Base-by-base conservation (phyloP, 2,888 invertebrate species). In the Zeuzera pyrina region DNA sequence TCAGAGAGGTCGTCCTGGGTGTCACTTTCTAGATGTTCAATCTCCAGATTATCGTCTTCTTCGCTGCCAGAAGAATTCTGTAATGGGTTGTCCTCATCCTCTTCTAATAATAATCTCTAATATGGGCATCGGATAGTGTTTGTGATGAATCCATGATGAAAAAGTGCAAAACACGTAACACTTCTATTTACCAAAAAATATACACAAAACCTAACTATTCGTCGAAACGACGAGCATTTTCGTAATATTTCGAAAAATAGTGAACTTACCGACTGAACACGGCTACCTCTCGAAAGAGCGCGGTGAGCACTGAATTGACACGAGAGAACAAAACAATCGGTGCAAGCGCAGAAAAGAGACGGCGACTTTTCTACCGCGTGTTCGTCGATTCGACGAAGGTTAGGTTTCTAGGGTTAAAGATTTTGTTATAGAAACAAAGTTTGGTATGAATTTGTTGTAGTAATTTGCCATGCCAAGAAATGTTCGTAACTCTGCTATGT, bases 41-140 rank as follows among this genome's bases (percentile, higher is more conserved):
- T 38, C 31, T 21, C 37, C 33, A 47, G 15, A 37, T 47, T 35
- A 36, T 43, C 42, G 33, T 48, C 41, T n/a, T 23, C 29, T 31
- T 46, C 43, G 39, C 44, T 47, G 35, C 39, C 30, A 35, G 39
- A n/a, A n/a, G n/a, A n/a, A n/a, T n/a, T n/a, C n/a, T n/a, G n/a
- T n/a, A n/a, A n/a, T n/a, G n/a, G 28, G 21, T 43, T 35, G 14
- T 43, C 45, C 41, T 41, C 39, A 30, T 37, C 29, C 31, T 32
- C 32, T n/a, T n/a, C n/a, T n/a, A n/a, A n/a, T n/a, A n/a, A n/a
- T n/a, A n/a, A n/a, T n/a, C n/a, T n/a, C n/a, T n/a, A n/a, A n/a
- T n/a, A n/a, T n/a, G n/a, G n/a, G n/a, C n/a, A n/a, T n/a, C n/a
- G n/a, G n/a, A n/a, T n/a, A n/a, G n/a, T n/a, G n/a, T n/a, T n/a